Evolutionary conservation across 1,140 invertebrate genomes (phyloP).

Genomic region (Chironomus striatipennis): DNA sequence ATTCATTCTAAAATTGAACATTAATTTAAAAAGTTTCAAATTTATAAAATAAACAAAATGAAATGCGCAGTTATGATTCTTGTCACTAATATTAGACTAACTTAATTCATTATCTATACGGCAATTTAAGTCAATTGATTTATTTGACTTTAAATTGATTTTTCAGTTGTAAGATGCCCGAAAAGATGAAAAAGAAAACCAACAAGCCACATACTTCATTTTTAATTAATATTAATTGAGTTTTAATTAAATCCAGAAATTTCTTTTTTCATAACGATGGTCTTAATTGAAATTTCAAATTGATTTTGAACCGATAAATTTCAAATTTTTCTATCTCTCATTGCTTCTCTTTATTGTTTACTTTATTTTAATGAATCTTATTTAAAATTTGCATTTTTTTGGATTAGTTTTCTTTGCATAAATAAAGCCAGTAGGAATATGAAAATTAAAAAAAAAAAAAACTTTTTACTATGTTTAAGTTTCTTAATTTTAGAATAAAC

Average conservation of each 20-base stretch:
- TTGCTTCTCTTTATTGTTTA: background rate
- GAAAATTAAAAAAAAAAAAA: too few species aligned
- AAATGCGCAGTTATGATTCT: too few species aligned
- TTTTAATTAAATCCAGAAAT: background rate
- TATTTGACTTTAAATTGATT: background rate
- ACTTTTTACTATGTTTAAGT: too few species aligned
- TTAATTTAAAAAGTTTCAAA: background rate
- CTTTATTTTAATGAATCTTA: background rate
- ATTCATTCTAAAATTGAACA: too few species aligned
- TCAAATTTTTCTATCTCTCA: background rate
- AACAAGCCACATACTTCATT: background rate
- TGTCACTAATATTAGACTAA: background rate
- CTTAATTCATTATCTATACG: background rate
- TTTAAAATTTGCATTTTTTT: too few species aligned
- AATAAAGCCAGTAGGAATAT: too few species aligned
- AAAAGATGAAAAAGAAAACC: background rate
- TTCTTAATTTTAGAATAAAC: too few species aligned
- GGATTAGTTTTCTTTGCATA: too few species aligned
- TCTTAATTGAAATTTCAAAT: background rate
- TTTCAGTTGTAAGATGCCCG: background rate
- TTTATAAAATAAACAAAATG: background rate
- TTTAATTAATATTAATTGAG: conserved; percentile 10
- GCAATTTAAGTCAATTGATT: background rate
- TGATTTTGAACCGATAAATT: background rate
- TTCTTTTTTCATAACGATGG: conserved; percentile 1